Conservation (phyloP, 1,140 invertebrate genomes). For the Solenopsis invicta region DNA sequence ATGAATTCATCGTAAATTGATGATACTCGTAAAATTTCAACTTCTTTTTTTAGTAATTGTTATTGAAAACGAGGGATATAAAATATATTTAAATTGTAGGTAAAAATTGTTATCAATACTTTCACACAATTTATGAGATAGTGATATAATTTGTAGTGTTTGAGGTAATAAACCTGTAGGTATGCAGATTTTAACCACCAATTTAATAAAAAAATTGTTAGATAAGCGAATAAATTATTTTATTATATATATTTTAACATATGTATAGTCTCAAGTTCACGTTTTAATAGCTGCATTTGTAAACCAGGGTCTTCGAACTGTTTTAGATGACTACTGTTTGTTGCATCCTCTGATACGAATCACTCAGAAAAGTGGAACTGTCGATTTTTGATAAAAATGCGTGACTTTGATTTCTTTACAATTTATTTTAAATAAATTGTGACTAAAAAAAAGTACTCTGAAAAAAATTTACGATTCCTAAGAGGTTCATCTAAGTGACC, state of each 20-base stretch:
- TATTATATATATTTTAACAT: not conserved
- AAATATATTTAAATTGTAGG: not conserved
- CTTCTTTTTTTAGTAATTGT: not conserved
- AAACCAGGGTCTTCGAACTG: no score
- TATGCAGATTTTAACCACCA: not conserved
- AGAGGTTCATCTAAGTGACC: no score
- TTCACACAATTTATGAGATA: not conserved
- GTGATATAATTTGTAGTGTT: not conserved
- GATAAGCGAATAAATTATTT: not conserved
- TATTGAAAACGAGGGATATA: not conserved
- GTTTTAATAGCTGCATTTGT: not conserved
- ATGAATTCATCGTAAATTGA: not conserved
- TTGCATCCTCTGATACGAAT: no score
- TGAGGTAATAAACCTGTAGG: not conserved
- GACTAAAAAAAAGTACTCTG: no score
- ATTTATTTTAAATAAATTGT: no score
- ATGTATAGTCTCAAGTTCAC: not conserved
- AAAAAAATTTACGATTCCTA: no score
- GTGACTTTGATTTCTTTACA: no score
- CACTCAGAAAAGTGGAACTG: no score
- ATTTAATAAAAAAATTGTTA: slow-evolving; percentile 2
- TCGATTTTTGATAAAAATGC: no score
- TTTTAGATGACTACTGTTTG: no score
- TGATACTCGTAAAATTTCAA: not conserved
- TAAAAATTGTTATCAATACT: not conserved